A percentile compares a stretch with the other conserved stretches of the same genome.
Conservation (phyloP, 2,797 vertebrate genomes). For the Smutsia temminckii region DNA sequence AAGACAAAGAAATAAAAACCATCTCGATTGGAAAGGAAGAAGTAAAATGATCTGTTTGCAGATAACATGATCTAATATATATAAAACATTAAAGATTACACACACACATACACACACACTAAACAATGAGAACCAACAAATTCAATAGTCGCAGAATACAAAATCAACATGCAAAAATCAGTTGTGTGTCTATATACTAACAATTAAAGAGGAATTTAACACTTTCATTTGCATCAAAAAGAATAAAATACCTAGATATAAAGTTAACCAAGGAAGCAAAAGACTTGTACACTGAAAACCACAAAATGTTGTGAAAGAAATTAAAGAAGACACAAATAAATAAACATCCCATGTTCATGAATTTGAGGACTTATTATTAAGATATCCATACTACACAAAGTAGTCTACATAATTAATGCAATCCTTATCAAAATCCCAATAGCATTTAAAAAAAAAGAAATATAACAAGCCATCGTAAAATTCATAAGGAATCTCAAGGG, state of each 20-base stretch:
- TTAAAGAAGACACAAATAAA: conserved; percentile 6
- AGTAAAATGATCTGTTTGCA: not conserved
- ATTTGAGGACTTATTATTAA: not conserved
- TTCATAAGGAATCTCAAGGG: not conserved
- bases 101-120: not conserved
- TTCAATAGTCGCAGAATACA: not conserved
- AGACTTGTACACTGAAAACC: not conserved
- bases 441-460: not conserved
- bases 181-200: not conserved
- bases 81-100: not conserved
- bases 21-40: not conserved
- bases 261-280: not conserved
- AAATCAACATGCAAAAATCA: not conserved
- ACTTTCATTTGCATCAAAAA: not conserved
- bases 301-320: not conserved
- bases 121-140: not conserved
- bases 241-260: not conserved
- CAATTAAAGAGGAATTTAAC: not conserved
- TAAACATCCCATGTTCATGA: not conserved
- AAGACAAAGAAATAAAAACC: not conserved
- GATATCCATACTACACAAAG: not conserved
- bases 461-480: not conserved
- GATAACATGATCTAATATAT: not conserved
- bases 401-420: not conserved
- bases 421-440: not conserved